Evolutionary conservation across 2,888 invertebrate genomes (phyloP).

Genomic region (Euphydryas editha): DNA sequence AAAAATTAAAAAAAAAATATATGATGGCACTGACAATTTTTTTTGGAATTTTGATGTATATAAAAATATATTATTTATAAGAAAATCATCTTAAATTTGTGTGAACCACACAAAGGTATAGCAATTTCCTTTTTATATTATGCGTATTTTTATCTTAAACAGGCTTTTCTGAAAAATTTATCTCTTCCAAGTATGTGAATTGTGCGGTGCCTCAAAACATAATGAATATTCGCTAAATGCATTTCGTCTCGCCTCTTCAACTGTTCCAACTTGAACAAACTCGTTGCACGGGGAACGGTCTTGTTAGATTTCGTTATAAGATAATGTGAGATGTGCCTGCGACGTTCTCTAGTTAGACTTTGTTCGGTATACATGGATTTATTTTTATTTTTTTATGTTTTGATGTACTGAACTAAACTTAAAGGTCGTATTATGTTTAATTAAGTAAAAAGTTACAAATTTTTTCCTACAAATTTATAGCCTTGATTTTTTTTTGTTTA

Average conservation of each 20-base stretch:
- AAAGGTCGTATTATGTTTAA: too few relatives aligned
- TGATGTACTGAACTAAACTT: too few relatives aligned
- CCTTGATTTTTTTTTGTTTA: too few relatives aligned
- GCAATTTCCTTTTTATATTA: too few relatives aligned
- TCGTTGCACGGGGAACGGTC: slow-evolving; percentile 34
- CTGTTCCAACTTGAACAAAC: slow-evolving; percentile 37
- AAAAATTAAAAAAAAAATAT: too few relatives aligned
- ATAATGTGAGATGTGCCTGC: slow-evolving; percentile 15
- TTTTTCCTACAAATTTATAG: too few relatives aligned
- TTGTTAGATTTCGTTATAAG: slow-evolving; percentile 26
- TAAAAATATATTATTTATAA: too few relatives aligned
- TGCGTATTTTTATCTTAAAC: neutral
- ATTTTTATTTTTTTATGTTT: neutral
- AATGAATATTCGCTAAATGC: slow-evolving; percentile 64
- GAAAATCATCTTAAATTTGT: too few relatives aligned
- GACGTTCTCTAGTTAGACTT: neutral
- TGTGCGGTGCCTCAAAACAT: slow-evolving; percentile 23
- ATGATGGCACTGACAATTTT: too few relatives aligned
- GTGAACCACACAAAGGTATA: too few relatives aligned
- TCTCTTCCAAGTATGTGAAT: slow-evolving; percentile 7
- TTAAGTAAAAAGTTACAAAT: too few relatives aligned
- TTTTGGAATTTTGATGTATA: too few relatives aligned
- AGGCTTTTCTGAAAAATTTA: neutral
- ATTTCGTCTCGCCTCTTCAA: slow-evolving; percentile 48
- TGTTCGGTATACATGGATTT: neutral